phyloP scores from a whole-genome alignment of 2,797 vertebrate genomes.

The Martes flavigula region DNA sequence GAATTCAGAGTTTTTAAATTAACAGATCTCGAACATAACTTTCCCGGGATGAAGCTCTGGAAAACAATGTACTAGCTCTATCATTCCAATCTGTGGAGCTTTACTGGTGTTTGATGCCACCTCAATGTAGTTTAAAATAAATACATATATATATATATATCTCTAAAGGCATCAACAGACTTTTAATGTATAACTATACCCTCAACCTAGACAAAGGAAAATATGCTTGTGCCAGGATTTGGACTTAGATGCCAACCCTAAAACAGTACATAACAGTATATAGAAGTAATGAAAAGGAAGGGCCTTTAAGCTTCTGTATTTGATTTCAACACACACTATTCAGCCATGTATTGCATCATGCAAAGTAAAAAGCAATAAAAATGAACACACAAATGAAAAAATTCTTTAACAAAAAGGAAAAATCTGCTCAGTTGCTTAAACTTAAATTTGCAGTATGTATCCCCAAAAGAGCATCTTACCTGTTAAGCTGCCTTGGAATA shows the following conservation, averaged over 20 bases:
- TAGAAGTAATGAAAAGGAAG: neutral
- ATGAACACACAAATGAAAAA: neutral
- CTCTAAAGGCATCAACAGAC: neutral
- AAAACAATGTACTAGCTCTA: neutral
- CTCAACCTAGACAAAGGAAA: neutral
- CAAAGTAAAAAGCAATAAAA: neutral
- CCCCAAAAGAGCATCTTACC: neutral
- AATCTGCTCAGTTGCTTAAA: neutral
- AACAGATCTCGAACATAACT: neutral
- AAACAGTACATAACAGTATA: neutral
- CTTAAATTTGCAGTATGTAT: neutral
- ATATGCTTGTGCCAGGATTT: constrained; percentile 7
- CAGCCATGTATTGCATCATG: neutral
- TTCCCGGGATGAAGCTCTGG: neutral
- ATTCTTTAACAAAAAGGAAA: neutral
- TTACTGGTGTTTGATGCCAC: neutral
- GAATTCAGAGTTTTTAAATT: neutral
- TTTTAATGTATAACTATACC: neutral
- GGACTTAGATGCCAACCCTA: neutral
- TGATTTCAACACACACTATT: constrained; percentile 12
- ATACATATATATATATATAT: too few species aligned
- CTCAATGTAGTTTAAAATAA: neutral
- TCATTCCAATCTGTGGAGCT: neutral
- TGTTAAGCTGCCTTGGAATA: neutral
- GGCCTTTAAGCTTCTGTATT: neutral